Evolutionary conservation across 2,113 vertebrate genomes (phyloP), one percentile per base, ranked within the genome.

Genomic region (Chamaea fasciata): DNA sequence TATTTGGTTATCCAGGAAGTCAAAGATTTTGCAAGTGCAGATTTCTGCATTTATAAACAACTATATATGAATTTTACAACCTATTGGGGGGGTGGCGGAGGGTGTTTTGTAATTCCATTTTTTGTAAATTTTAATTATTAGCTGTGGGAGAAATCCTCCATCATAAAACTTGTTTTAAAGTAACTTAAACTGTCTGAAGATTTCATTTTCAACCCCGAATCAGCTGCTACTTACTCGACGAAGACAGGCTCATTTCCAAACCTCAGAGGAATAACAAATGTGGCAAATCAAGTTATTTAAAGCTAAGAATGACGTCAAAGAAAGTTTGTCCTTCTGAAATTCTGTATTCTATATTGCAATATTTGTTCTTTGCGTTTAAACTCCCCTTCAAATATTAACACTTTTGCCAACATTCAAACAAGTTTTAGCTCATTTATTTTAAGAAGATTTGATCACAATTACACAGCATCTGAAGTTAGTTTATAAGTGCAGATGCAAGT

Each of bases 81-180:
- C 5, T 39, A 1, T 20, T 39, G 5, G 15, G 4, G 7, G 3
- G 12, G 11, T 17, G 5, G 19, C 11, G 30, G 30, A 13, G 31
- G 17, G 12, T 56, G 16, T 53, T 8, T 4, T 16, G 16, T 42
- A 5, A 70, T 74, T 87, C 41, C 6, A 6, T 7, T 23, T 49
- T 62, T 22, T 47, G 8, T 37, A 19, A 22, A 19, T 47, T 35
- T 47, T 12, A 9, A 1, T 55, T 78, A 63, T 87, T 35, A 52
- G 15, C 46, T 78, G 41, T 37, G 26, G 28, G 12, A 33, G 74
- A 77, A 49, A 7, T 26, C 63, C 15, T 41, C 5, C 24, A 10
- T 49, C 18, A 52, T 23, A 55, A 83, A 83, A 19, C 13, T 89
- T 31, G 7, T 7, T 59, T 87, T 84, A 41, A 73, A 63, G 37